Evolutionary conservation across 1,140 invertebrate species (phyloP), one percentile per base, ranked within the genome.

Genomic region (Musca domestica): DNA sequence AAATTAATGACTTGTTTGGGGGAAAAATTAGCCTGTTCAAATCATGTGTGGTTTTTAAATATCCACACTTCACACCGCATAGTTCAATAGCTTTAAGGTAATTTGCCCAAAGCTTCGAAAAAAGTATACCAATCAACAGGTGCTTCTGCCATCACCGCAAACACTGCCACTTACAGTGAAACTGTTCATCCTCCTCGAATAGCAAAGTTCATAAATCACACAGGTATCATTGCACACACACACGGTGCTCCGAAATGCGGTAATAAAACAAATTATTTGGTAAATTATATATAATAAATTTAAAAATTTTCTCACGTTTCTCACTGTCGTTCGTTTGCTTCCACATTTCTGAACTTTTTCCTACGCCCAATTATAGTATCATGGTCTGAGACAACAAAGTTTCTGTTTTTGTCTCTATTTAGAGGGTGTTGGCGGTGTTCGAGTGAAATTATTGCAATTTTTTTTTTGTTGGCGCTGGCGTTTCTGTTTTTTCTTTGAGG

Each of bases 231-330:
- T 9, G 27, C 27, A 30, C 27, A 30, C 34, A 41, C 34, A 41
- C 10, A 41, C 34, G 10, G 27, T 12, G 10, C 34, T 41, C 48
- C 17, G 7, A 7, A 56, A 56, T 23, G 23, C 52, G 23, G 54
- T 58, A 58, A 58, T 58, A 58, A 58, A 58, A 58, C 27, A 58
- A 58, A 58, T 58, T 58, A 27, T 56, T 56, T 56, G 9, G 15
- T 58, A 58, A 58, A 58, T 58, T 58, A 58, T 30, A 27, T 25
- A 9, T 30, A 30, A 58, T 30, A 30, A 30, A 58, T 58, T 58
- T 27, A 27, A 27, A 30, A 58, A 27, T 27, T 56, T 58, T 58
- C 54, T 58, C 54, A 58, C 54, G 54, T 58, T 30, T 58, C 30
- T 58, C 20, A 20, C 1, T 10, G 20, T 10, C 34, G 6, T 56